phyloP scores from a whole-genome alignment of 2,888 invertebrate species.

The Plebejus anna region DNA sequence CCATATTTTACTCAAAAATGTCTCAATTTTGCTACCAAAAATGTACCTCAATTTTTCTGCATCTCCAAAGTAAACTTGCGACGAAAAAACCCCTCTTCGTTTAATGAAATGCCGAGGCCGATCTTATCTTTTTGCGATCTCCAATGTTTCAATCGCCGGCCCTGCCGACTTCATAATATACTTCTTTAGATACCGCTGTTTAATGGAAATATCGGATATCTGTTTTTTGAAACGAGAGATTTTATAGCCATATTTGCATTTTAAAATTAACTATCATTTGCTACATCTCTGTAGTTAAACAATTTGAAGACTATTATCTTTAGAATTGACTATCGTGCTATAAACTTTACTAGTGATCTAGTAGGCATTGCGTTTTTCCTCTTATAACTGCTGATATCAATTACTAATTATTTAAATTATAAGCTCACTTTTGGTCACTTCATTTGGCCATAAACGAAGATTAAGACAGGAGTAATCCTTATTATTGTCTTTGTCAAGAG shows the following conservation, averaged over 20 bases:
- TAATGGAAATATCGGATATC: conserved; percentile 21
- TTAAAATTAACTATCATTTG: neutral
- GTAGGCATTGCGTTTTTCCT: no score
- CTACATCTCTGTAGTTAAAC: neutral
- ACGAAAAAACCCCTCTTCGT: neutral
- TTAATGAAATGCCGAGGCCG: conserved; percentile 15
- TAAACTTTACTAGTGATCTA: no score
- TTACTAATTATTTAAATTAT: no score
- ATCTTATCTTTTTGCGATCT: conserved; percentile 55
- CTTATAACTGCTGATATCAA: no score
- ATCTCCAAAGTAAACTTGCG: neutral
- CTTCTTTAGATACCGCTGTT: conserved; percentile 19
- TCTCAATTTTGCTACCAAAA: conserved; percentile 2
- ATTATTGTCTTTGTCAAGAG: no score
- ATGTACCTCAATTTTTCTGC: neutral
- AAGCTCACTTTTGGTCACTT: no score
- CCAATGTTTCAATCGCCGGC: conserved; percentile 64
- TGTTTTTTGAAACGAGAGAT: neutral
- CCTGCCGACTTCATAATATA: conserved; percentile 51
- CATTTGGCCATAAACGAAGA: no score
- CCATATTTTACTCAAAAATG: neutral
- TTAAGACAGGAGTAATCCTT: no score
- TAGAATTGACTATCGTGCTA: neutral
- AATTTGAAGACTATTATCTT: neutral
- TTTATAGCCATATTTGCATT: conserved; percentile 2